Evolutionary conservation across 2,113 vertebrate species (phyloP).

Genomic region (Procavia capensis): DNA sequence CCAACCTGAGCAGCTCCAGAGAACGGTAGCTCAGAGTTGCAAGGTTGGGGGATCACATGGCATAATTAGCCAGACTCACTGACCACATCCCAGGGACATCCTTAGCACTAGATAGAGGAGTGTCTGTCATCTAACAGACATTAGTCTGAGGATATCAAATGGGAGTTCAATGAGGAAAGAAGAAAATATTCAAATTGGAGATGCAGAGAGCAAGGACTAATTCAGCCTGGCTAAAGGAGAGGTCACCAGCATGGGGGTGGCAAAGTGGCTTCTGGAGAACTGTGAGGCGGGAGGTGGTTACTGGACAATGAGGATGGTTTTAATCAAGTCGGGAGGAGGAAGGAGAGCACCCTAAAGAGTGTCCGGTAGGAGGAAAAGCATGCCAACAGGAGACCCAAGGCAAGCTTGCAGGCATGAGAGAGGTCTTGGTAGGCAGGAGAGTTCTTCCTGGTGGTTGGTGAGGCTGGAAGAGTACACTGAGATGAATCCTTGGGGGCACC

Average conservation of each 20-base stretch:
- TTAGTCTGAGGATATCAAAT: not conserved
- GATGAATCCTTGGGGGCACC: not conserved
- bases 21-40: not conserved
- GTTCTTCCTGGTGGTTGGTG: not conserved
- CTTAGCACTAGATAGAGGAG: not conserved
- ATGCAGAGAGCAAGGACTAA: not conserved
- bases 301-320: not conserved
- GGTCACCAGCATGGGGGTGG: rapidly evolving
- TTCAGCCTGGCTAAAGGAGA: too few relatives aligned
- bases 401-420: not conserved
- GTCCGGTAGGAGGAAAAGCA: not conserved
- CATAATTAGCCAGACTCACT: not conserved
- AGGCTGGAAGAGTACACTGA: not conserved
- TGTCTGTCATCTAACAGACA: not conserved
- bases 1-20: not conserved
- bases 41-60: not conserved
- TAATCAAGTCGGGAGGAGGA: not conserved
- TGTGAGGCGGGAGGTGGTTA: too few relatives aligned
- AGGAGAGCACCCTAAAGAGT: not conserved
- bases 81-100: not conserved
- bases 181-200: not conserved
- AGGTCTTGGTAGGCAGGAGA: not conserved
- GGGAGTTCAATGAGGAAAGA: not conserved
- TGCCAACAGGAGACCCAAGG: not conserved
- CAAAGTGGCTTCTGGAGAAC: not conserved